Conservation (phyloP, 1,140 invertebrate genomes). For the Centruroides vittatus region DNA sequence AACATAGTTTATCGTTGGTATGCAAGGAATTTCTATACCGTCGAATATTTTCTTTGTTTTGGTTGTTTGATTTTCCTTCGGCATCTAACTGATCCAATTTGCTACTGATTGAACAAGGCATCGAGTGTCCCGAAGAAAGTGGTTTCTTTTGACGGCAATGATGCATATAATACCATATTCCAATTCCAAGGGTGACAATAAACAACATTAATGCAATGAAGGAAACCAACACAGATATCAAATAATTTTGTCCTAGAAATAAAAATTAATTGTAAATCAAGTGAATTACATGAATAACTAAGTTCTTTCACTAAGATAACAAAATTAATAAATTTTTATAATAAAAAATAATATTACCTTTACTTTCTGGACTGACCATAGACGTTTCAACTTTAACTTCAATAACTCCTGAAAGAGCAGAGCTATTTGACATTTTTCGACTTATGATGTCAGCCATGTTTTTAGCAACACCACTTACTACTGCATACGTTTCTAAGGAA, state of each 20-base stretch:
- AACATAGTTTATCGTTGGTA: conserved; percentile 14
- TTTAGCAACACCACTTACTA: conserved; percentile 18
- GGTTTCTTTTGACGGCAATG: conserved; percentile 12
- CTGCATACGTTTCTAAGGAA: conserved; percentile 6
- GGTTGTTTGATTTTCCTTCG: conserved; percentile 68
- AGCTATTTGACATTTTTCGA: conserved; percentile 39
- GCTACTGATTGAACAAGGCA: conserved; percentile 6
- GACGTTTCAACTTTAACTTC: conserved; percentile 64
- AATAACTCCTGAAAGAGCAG: conserved; percentile 53
- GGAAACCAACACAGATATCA: conserved; percentile 25
- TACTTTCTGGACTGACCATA: conserved; percentile 32
- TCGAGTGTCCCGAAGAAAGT: neutral
- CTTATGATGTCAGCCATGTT: conserved; percentile 50
- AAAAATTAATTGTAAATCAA: neutral
- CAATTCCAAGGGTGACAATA: conserved; percentile 30
- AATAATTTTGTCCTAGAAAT: conserved; percentile 23
- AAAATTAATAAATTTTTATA: neutral
- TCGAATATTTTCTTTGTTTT: conserved; percentile 75
- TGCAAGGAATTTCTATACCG: conserved; percentile 28
- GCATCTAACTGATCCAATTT: conserved; percentile 11
- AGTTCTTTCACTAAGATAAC: neutral
- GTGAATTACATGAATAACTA: too few species aligned
- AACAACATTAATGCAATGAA: conserved; percentile 38
- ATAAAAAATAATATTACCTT: conserved; percentile 2
- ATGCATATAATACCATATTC: conserved; percentile 30